A percentile compares a stretch with the other conserved stretches of the same genome.
phyloP scores from a whole-genome alignment of 2,113 vertebrate species.

The Brachyhypopomus occidentalis region DNA sequence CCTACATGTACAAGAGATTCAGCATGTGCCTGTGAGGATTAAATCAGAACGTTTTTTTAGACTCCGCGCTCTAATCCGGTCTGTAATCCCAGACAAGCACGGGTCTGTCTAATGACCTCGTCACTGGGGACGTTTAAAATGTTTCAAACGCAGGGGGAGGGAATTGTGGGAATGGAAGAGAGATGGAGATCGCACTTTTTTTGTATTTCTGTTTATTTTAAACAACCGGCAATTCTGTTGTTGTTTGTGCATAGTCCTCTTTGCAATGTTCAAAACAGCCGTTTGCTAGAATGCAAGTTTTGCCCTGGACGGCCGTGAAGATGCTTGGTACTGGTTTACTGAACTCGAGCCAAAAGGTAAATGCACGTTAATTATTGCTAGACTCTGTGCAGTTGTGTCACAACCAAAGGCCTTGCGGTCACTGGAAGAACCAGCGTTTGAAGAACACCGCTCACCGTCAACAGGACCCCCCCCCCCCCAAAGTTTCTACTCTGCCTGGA shows the following conservation, averaged over 20 bases:
- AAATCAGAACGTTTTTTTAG: not conserved
- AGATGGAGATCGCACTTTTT: conserved; percentile 3
- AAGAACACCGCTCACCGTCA: conserved; percentile 8
- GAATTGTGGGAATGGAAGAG: too few relatives aligned
- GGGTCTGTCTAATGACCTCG: not conserved
- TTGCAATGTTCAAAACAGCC: not conserved
- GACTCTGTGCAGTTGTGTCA: conserved; percentile 31
- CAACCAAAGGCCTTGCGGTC: not conserved
- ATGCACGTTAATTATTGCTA: conserved; percentile 35
- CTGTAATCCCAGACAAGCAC: not conserved
- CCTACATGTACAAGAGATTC: not conserved
- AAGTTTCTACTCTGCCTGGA: conserved; percentile 49
- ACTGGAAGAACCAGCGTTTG: conserved; percentile 29
- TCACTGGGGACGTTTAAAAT: not conserved
- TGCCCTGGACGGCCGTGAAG: not conserved
- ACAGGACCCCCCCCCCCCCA: conserved; percentile 21
- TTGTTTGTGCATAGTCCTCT: not conserved
- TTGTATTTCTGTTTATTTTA: not conserved
- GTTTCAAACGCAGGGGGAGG: not conserved
- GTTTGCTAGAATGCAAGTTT: not conserved
- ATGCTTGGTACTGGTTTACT: not conserved
- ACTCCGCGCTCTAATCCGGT: not conserved
- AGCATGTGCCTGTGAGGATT: not conserved
- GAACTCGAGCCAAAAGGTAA: conserved; percentile 14
- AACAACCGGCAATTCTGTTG: not conserved